Evolutionary conservation across 1,140 invertebrate species (phyloP).

Genomic region (Drosophila orosa): DNA sequence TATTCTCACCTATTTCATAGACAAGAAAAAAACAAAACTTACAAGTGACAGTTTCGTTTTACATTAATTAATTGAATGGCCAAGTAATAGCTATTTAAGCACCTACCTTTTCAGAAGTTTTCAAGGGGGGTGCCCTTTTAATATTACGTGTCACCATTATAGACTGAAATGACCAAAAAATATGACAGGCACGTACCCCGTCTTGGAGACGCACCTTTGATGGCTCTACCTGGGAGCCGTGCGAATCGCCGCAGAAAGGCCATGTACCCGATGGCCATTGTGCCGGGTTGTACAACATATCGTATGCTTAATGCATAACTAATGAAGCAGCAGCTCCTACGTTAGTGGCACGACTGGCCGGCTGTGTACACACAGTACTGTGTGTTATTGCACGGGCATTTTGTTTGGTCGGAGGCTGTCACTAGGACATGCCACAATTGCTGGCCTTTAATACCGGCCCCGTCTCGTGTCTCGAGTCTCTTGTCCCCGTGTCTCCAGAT

Average conservation of each 20-base stretch:
- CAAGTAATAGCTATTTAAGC: constrained; percentile 8
- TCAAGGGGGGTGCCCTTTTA: constrained; percentile 7
- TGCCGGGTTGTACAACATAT: constrained; percentile 57
- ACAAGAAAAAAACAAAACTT: neutral
- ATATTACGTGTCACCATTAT: constrained; percentile 11
- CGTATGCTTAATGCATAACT: constrained; percentile 65
- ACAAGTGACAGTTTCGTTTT: neutral
- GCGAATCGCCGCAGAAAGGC: constrained; percentile 15
- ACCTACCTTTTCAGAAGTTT: neutral
- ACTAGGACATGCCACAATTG: constrained; percentile 64
- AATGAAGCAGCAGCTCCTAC: constrained; percentile 58
- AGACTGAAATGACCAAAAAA: neutral
- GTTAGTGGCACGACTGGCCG: constrained; percentile 46
- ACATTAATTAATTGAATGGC: constrained; percentile 7
- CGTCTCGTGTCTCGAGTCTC: neutral
- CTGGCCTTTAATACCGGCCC: constrained; percentile 55
- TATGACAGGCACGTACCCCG: constrained; percentile 18
- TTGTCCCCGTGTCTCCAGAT: neutral
- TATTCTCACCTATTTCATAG: neutral
- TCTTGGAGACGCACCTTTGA: constrained; percentile 4
- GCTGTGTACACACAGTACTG: constrained; percentile 18
- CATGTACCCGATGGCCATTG: constrained; percentile 41
- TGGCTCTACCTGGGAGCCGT: constrained; percentile 11
- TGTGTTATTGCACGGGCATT: constrained; percentile 36
- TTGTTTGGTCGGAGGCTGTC: constrained; percentile 55